Base-by-base conservation (phyloP, 2,113 vertebrate species). In the Triplophysa rosa region DNA sequence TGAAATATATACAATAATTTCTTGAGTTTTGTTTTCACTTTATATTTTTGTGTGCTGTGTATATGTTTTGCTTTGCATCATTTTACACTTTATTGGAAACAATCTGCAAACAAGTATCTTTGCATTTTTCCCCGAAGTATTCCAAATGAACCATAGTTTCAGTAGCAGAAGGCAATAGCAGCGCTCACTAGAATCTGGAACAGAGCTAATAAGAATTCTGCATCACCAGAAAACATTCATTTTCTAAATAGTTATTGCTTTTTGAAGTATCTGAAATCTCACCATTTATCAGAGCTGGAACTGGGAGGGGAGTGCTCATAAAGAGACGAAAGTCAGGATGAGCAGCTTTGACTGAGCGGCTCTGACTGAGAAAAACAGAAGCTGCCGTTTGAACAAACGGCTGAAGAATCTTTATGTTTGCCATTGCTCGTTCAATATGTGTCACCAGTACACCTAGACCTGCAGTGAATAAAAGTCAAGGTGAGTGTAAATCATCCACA, bases 401-500 rank as follows among this genome's bases (percentile, higher is more conserved):
- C 63, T 76, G 64, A 81, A 92, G 71, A 62, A 93, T 79, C 0
- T 78, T 49, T 7, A 49, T 83, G 54, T 62, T 86, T 10, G 83
- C 82, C 10, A 26, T 12, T 0, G 75, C 82, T 10, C 82, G 79
- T 66, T 95, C 94, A 78, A 88, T 0, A 0, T 91, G 84, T 59
- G 88, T 94, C 33, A 95, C 84, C 78, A 95, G 83, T 33, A 95
- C 91, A 1, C 84, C 90, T 13, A 87, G 67, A 64, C 94, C 95
- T 95, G 82, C 17, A 67, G 59, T 67, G 26, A 24, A 81, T 29
- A 17, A 17, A 42, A 80, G 54, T 19, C 11, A 52, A 23, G 2
- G 8, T 77, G 14, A 45, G 59, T 2, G 10, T 29, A 17, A 37
- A 61, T 58, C 17, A 45, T 49, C 16, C 42, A 12, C 17, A 59